A percentile compares a stretch with the other conserved stretches of the same genome.
These are phyloP conservation scores for Nemotelus pantherinus DNA, from an alignment of 2,888 invertebrate species.

Conservation along the genomic window DNA sequence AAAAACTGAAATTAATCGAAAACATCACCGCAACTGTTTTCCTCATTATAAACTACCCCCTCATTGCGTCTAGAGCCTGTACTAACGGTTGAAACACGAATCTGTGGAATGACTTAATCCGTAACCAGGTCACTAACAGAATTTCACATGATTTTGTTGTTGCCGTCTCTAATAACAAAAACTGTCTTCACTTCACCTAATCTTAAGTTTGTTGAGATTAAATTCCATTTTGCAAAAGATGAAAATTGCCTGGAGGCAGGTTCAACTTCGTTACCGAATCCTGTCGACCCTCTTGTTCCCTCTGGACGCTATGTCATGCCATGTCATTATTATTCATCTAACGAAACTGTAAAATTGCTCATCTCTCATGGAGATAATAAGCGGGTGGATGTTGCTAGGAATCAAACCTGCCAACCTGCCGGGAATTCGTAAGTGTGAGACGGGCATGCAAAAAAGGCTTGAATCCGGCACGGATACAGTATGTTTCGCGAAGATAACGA, in stretches of 20 bases:
- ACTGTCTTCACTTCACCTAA: constrained; percentile 1
- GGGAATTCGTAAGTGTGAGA: no score
- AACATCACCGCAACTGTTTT: constrained; percentile 24
- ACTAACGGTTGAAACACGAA: not conserved
- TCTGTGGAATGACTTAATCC: constrained; percentile 22
- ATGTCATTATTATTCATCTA: constrained; percentile 4
- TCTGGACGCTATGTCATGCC: not conserved
- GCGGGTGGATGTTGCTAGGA: not conserved
- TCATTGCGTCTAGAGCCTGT: constrained; percentile 3
- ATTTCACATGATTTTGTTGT: constrained; percentile 4
- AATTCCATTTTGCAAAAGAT: constrained; percentile 29
- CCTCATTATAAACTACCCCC: constrained; percentile 6
- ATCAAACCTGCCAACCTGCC: no score
- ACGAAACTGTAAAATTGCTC: constrained; percentile 22
- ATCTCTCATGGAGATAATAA: constrained; percentile 23
- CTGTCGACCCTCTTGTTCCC: not conserved
- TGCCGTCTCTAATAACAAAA: constrained; percentile 22
- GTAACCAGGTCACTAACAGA: constrained; percentile 30
- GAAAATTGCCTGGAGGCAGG: constrained; percentile 30
- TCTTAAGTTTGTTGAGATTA: constrained; percentile 34
- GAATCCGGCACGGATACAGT: no score
- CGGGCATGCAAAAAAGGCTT: no score
- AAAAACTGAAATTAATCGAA: constrained; percentile 19
- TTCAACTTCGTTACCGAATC: constrained; percentile 3
- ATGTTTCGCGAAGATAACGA: no score